Evolutionary conservation across 2,113 vertebrate genomes (phyloP).

Genomic region (Lophius piscatorius): DNA sequence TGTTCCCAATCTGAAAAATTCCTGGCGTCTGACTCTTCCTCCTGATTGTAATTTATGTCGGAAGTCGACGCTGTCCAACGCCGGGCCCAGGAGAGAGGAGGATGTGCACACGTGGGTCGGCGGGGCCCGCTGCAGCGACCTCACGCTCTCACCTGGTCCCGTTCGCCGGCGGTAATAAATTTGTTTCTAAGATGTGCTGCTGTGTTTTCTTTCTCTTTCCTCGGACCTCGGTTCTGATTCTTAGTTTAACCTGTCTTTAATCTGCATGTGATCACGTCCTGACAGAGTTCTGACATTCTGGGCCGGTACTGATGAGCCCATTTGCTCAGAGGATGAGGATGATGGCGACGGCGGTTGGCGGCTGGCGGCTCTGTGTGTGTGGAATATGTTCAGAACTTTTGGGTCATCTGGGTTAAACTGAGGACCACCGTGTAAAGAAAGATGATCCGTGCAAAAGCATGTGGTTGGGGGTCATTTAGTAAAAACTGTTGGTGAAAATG

Average conservation of each 20-base stretch:
- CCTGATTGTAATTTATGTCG: constrained; percentile 81
- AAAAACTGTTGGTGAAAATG: too few species aligned
- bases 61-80: constrained; percentile 72
- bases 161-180: too few species aligned
- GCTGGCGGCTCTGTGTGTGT: constrained; percentile 13
- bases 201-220: constrained; percentile 19
- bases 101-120: constrained; percentile 32
- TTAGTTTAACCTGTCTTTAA: constrained; percentile 70
- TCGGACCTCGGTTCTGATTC: constrained; percentile 39
- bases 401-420: constrained; percentile 57
- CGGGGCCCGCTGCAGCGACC: background rate
- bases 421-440: constrained; percentile 59
- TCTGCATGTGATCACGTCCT: constrained; percentile 71
- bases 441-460: too few species aligned
- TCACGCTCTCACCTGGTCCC: constrained; percentile 11
- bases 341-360: constrained; percentile 5
- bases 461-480: too few species aligned
- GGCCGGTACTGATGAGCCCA: constrained; percentile 67
- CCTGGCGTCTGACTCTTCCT: constrained; percentile 77
- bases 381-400: constrained; percentile 55
- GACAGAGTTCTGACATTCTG: constrained; percentile 62
- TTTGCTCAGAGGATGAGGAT: constrained; percentile 51
- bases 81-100: constrained; percentile 55
- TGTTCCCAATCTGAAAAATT: constrained; percentile 80
- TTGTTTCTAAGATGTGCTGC: too few species aligned